Evolutionary conservation across 2,797 vertebrate genomes (phyloP).

Genomic region (Pipistrellus pygmaeus): DNA sequence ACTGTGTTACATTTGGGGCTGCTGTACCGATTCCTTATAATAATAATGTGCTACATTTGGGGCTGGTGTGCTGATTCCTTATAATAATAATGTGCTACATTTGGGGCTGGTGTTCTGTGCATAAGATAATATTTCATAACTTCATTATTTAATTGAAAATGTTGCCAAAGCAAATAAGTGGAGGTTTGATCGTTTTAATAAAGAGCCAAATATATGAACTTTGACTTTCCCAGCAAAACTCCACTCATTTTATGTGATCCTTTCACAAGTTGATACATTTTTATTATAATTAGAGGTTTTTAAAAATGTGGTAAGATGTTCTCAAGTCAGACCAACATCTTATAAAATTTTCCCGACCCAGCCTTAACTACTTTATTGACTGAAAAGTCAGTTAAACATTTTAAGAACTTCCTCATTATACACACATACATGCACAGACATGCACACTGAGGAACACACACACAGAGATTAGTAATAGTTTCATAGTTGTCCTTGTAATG

Average conservation of each 20-base stretch:
- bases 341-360: constrained; percentile 5
- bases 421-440: background rate
- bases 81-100: background rate
- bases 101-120: background rate
- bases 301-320: background rate
- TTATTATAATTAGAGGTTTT: constrained; percentile 40
- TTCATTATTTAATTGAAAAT: constrained; percentile 51
- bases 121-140: background rate
- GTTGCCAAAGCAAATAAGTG: background rate
- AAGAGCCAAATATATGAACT: constrained; percentile 40
- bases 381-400: background rate
- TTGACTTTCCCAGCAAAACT: constrained; percentile 36
- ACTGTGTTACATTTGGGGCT: background rate
- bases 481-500: constrained; percentile 41
- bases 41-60: background rate
- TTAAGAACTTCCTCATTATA: background rate
- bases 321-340: constrained; percentile 19
- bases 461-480: background rate
- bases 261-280: constrained; percentile 13
- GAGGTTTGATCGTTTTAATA: constrained; percentile 39
- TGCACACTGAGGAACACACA: background rate
- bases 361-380: background rate
- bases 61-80: background rate
- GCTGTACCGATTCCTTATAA: background rate
- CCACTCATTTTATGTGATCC: background rate